Evolutionary conservation across 1,140 invertebrate genomes (phyloP), one percentile per base, ranked within the genome.

Genomic region (Cydia pomonella): DNA sequence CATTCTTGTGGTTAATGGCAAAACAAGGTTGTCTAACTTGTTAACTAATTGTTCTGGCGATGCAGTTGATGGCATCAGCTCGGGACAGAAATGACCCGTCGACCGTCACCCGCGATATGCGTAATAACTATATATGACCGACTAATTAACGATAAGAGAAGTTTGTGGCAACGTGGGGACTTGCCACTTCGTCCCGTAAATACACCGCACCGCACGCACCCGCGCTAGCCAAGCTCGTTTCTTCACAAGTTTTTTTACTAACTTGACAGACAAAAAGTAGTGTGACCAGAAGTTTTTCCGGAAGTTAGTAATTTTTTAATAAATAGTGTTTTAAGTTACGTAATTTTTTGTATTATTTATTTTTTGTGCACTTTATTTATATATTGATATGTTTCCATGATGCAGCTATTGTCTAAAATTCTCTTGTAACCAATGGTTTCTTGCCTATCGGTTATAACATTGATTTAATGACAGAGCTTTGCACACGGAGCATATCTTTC

Each of bases 1-100:
- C 98, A 99, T 99, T 82, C 91, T 93, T 79, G 87, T 84, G 27
- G 89, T 83, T 82, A 93, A 79, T 73, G 88, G 90, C 83, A 89
- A 85, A 75, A 84, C 74, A 73, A 84, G 59, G 77, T 88, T 84
- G 80, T 92, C 89, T 84, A 89, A 88, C 89, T 87, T 91, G 87
- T 91, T 91, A 77, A 91, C 89, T 89, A 92, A 87, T 47, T 44
- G 63, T 88, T 91, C 87, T 72, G 89, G 79, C 76, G 77, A 82
- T 80, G 90, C 83, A 82, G 84, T 90, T 87, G 90, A 91, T 91
- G 90, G 92, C 90, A 92, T 92, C 89, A 87, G 87, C 91, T 79
- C 84, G 53, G 62, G 82, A 82, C 85, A 73, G 76, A 80, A 82
- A 73, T 80, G 80, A 84, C 81, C 84, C 83, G 78, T 80, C 83